A percentile compares a stretch with the other conserved stretches of the same genome.
Conservation (phyloP, 2,797 vertebrate genomes). For the Micropoecilia bifurca region DNA sequence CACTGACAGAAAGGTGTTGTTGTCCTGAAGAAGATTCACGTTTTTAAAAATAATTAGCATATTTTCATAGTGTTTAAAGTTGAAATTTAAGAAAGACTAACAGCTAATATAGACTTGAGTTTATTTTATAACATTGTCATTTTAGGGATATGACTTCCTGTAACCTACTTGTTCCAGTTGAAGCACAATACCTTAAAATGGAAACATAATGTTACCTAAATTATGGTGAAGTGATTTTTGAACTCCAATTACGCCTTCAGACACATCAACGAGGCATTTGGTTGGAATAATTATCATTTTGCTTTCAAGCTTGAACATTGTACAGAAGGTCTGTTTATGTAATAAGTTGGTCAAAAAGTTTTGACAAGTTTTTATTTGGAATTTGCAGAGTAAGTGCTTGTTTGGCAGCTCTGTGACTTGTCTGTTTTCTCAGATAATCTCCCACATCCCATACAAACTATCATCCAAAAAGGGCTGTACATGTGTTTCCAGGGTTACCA, state of each 20-base stretch:
- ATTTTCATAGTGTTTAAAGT: background rate
- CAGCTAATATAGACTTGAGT: background rate
- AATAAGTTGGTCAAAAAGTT: background rate
- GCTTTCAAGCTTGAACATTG: background rate
- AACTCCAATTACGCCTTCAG: background rate
- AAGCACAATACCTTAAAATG: background rate
- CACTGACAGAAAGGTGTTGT: background rate
- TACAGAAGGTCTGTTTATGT: background rate
- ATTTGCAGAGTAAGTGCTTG: background rate
- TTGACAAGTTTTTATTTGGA: background rate
- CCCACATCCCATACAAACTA: background rate
- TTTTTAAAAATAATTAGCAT: background rate
- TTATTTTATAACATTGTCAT: background rate
- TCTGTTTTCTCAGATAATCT: background rate
- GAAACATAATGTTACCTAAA: background rate
- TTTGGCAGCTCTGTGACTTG: background rate
- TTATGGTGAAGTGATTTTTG: background rate
- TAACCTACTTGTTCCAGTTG: background rate
- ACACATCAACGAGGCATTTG: background rate
- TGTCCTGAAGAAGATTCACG: background rate
- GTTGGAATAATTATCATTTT: background rate
- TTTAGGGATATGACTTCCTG: background rate
- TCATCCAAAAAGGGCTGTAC: background rate
- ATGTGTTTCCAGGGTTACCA: background rate
- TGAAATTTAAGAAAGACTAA: background rate